Base-by-base conservation (phyloP, 2,113 vertebrate genomes). In the Bos indicus region DNA sequence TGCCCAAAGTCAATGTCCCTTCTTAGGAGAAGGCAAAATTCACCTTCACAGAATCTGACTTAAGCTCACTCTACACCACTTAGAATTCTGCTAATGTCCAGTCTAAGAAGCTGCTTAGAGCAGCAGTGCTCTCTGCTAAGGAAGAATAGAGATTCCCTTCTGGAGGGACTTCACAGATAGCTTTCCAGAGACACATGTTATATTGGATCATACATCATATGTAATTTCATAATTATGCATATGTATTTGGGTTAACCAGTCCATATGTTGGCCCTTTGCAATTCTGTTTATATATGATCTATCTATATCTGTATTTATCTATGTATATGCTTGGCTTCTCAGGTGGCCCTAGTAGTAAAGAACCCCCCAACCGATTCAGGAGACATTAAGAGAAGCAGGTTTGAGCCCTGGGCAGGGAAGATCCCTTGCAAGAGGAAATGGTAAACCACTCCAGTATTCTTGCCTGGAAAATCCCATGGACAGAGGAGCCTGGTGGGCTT, bases 361-460 rank as follows among this genome's bases (percentile, higher is more conserved):
- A 74, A 74, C 0, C 21, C 10, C 16, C 1, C 4, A 1, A 25
- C 10, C 0, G 0, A 40, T 74, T 36, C 67, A 40, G 67, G 11
- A 40, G 67, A 74, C 2, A 13, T 25, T 67, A 74, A 40, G 21
- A 23, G 36, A 40, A 23, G 9, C 21, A 40, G 36, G 36, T 40
- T 23, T 74, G 36, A 74, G 40, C 67, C 11, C 19, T 74, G 19
- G 36, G 36, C 21, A 23, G 36, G 36, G 67, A 74, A 74, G 67
- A 40, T 23, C 11, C n/a, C 36, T 11, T 40, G 36, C n/a, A 25
- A 25, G 36, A 74, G 36, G 21, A 25, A 23, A 74, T 74, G 10
- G 23, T 3, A 74, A 40, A 12, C 10, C 67, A 40, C 21, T 25
- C 36, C 21, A 74, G 21, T 74, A 12, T 74, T 40, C 36, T 74